Evolutionary conservation across 1,140 invertebrate genomes (phyloP).

Genomic region (Saxidomus purpurata): DNA sequence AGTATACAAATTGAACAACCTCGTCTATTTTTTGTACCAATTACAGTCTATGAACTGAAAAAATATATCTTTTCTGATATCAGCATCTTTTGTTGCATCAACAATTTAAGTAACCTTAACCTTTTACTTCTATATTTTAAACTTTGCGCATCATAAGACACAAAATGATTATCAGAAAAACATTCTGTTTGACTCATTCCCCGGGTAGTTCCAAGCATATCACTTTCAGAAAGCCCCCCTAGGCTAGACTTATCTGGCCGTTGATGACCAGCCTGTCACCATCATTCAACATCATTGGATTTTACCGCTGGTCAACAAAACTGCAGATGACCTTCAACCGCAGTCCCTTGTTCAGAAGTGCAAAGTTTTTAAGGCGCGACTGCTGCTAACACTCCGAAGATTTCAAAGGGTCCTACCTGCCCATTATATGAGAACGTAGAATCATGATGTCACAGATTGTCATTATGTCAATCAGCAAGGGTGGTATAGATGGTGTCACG

Average conservation of each 20-base stretch:
- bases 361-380: conserved; percentile 26
- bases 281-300: conserved; percentile 50
- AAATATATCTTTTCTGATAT: too few relatives aligned
- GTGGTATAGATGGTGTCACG: conserved; percentile 41
- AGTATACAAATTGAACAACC: too few relatives aligned
- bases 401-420: background rate
- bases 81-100: too few relatives aligned
- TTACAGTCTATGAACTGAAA: too few relatives aligned
- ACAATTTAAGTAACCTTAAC: too few relatives aligned
- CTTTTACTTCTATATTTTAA: too few relatives aligned
- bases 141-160: too few relatives aligned
- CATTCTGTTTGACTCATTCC: too few relatives aligned
- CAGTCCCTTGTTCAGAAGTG: conserved; percentile 47
- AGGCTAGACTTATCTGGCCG: conserved; percentile 38
- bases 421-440: conserved; percentile 54
- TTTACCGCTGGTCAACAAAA: conserved; percentile 59
- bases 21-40: too few relatives aligned
- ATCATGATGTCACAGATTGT: background rate
- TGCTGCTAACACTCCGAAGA: conserved; percentile 21
- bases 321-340: conserved; percentile 50
- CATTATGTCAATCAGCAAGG: background rate
- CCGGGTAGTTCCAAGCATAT: conserved; percentile 58
- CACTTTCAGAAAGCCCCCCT: conserved; percentile 47
- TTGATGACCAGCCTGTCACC: conserved; percentile 41
- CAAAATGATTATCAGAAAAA: too few relatives aligned